Evolutionary conservation across 2,888 invertebrate genomes (phyloP), one percentile per base, ranked within the genome.

Genomic region (Melipona beecheii): DNA sequence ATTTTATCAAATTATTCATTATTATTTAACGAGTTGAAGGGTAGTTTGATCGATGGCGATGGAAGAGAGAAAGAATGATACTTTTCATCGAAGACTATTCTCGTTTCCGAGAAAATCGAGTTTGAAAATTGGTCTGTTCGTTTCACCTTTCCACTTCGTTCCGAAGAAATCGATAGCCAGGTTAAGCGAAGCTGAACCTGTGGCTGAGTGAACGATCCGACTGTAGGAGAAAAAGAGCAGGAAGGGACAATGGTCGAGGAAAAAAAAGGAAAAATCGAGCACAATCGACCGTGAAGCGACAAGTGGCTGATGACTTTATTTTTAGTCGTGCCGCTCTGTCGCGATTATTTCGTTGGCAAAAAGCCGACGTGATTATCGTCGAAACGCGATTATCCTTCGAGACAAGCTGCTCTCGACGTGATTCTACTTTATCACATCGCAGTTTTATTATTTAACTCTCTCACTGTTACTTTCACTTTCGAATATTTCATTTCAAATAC

Each of bases 251-350:
- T 27, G 54, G 58, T 31, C 15, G 6, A 6, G 0, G 19, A 9
- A 43, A 43, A 9, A 9, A 43, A 11, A 72, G 68, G 15, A 43
- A 27, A 54, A 72, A 73, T 73, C 54, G 68, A 54, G 52, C 56
- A 50, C 62, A 54, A 74, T 81, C 81, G 76, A 17, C 60, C 27
- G 6, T 68, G 49, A 58, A 52, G 66, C 75, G 75, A 83, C 83
- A 83, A 83, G 68, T 54, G 83, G 76, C 68, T 72, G 83, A 71
- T 74, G 82, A 81, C 82, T 81, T 81, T 81, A 81, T 81, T 81
- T 81, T 74, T 81, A 73, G 65, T 50, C 31, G 54, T 49, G 13
- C 17, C 65, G 54, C 72, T 60, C n/a, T 5, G 68, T 72, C 72
- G 60, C 56, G 82, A 79, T 81, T 78, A 78, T 64, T 69, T 24